phyloP scores from a whole-genome alignment of 2,888 invertebrate species.

The Himalopsyche tibetana region DNA sequence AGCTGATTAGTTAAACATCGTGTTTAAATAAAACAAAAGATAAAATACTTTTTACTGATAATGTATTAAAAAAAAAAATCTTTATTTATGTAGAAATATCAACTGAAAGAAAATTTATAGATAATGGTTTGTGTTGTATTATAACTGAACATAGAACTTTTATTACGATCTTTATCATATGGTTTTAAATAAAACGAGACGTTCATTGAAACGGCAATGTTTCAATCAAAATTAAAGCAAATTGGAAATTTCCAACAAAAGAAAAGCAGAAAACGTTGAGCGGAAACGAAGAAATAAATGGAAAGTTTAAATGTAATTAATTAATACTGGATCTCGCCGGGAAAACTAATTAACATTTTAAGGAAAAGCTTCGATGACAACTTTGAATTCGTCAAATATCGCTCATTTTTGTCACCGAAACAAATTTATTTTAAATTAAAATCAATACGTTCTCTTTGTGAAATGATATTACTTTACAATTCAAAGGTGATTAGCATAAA shows the following conservation, averaged over 20 bases:
- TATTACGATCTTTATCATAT: neutral
- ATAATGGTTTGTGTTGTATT: no score
- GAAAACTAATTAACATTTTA: constrained; percentile 58
- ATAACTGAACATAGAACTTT: neutral
- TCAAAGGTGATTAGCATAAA: neutral
- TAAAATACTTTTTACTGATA: no score
- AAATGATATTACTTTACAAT: constrained; percentile 10
- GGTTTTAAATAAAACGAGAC: constrained; percentile 33
- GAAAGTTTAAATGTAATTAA: constrained; percentile 64
- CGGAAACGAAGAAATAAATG: constrained; percentile 57
- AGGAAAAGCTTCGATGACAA: constrained; percentile 61
- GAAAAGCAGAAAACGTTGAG: constrained; percentile 44
- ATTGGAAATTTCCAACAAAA: constrained; percentile 59
- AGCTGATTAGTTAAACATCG: no score
- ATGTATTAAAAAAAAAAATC: no score
- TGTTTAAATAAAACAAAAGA: no score
- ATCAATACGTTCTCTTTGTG: constrained; percentile 12
- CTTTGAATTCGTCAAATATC: constrained; percentile 42
- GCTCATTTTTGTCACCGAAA: constrained; percentile 16
- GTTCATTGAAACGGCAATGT: constrained; percentile 44
- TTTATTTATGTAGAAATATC: constrained; percentile 7
- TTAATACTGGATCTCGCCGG: constrained; percentile 58
- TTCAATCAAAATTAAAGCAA: constrained; percentile 63
- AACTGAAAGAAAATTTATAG: neutral
- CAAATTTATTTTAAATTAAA: constrained; percentile 26